Conservation (phyloP, 2,113 vertebrate species). For the Sorex araneus region DNA sequence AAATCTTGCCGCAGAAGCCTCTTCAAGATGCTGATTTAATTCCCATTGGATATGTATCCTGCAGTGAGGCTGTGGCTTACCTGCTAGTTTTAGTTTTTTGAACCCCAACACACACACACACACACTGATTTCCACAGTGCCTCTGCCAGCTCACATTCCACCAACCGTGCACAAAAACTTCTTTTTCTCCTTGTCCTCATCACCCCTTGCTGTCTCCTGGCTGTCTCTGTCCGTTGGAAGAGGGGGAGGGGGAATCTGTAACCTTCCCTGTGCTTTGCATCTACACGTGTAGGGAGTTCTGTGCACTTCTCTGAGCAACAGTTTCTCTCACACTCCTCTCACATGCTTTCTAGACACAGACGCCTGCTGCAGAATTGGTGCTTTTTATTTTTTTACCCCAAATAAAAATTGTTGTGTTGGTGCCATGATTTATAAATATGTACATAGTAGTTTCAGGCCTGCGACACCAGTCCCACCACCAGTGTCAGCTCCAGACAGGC, state of each 20-base stretch:
- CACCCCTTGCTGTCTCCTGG: neutral
- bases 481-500: too few relatives aligned
- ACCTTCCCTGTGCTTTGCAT: too few relatives aligned
- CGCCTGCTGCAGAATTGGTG: neutral
- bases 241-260: too few relatives aligned
- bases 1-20: neutral
- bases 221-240: too few relatives aligned
- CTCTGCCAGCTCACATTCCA: neutral
- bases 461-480: too few relatives aligned
- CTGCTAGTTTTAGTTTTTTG: neutral
- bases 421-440: too few relatives aligned
- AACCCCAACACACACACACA: neutral
- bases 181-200: neutral
- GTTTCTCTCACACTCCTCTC: neutral
- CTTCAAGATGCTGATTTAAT: neutral
- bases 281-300: neutral
- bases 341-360: neutral
- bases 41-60: neutral
- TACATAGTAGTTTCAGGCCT: too few relatives aligned
- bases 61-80: neutral
- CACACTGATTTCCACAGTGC: neutral
- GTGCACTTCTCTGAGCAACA: neutral
- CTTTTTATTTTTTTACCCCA: neutral
- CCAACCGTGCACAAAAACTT: neutral
- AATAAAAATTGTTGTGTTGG: too few relatives aligned